Evolutionary conservation across 2,888 invertebrate genomes (phyloP), one percentile per base, ranked within the genome.

Genomic region (Aporophyla lueneburgensis): DNA sequence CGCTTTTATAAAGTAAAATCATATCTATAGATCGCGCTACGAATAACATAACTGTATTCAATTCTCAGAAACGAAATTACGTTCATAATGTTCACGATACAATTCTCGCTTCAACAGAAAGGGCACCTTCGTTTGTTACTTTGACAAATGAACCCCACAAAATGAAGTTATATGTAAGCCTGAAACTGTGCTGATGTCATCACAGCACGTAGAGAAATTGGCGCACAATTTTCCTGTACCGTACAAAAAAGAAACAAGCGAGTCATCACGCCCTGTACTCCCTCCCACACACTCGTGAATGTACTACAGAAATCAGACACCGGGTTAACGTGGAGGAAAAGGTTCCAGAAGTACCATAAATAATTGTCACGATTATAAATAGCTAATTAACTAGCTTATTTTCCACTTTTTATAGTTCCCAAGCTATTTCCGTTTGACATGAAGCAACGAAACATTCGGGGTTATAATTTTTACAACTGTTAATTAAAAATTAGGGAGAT

Each of bases 181-280:
- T 27, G 21, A 71, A 83, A 61, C 59, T 73, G 40, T 67, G 80
- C 78, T 75, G 76, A 79, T 66, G 72, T 84, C 87, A 82, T 81
- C 73, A 80, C 78, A 87, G 80, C 65, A 85, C 63, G 65, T 63
- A n/a, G 70, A 69, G 62, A 80, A 79, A 46, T 81, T 68, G 61
- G 65, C 43, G 24, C 51, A 53, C 40, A 69, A 76, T 85, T 77
- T 76, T 70, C 62, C 65, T 61, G 63, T 40, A 43, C 46, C n/a
- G 4, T 67, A 76, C 62, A 84, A 79, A 78, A 79, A 79, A 84
- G 77, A 76, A 87, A 86, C 78, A 84, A 86, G 76, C 78, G 40
- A 78, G 82, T 86, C 86, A 86, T 82, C 80, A 78, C 54, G 74
- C 59, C 68, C 54, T 74, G 61, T 67, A 68, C 78, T 61, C n/a